Evolutionary conservation across 2,888 invertebrate species (phyloP).

Genomic region (Adelphocoris suturalis): DNA sequence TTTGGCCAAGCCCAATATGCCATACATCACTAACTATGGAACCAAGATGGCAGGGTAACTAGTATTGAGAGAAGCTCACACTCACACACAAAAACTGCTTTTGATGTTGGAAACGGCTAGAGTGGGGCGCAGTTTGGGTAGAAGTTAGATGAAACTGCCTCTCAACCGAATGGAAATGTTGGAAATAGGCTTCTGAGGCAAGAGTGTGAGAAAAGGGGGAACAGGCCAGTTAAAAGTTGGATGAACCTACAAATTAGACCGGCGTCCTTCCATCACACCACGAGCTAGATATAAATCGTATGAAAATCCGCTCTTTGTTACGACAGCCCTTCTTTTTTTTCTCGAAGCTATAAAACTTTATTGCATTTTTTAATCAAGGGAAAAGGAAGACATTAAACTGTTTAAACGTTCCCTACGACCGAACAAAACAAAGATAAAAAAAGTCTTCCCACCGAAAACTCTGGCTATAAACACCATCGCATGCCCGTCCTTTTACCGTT

Average conservation of each 20-base stretch:
- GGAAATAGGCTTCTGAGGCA: background rate
- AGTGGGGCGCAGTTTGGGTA: background rate
- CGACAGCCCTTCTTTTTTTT: background rate
- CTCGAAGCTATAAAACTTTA: conserved; percentile 69
- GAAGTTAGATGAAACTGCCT: conserved; percentile 36
- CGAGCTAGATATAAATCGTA: conserved; percentile 52
- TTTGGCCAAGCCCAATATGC: too few relatives aligned
- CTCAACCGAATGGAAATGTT: conserved; percentile 24
- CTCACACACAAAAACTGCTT: background rate
- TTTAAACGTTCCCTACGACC: conserved; percentile 51
- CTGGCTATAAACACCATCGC: conserved; percentile 44
- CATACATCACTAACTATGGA: too few relatives aligned
- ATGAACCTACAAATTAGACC: conserved; percentile 66
- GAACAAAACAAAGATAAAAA: conserved; percentile 30
- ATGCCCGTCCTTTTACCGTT: conserved; percentile 27
- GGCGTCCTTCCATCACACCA: conserved; percentile 42
- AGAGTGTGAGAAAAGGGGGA: background rate
- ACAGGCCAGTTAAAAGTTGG: conserved; percentile 67
- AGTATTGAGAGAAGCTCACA: background rate
- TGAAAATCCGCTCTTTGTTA: conserved; percentile 58
- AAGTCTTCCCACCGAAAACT: conserved; percentile 44
- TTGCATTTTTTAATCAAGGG: conserved; percentile 73
- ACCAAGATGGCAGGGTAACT: background rate
- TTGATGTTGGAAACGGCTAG: background rate
- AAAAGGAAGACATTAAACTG: conserved; percentile 64